A percentile compares a stretch with the other conserved stretches of the same genome.
phyloP scores from a whole-genome alignment of 2,888 invertebrate species.

The Heteromyza rotundicornis region DNA sequence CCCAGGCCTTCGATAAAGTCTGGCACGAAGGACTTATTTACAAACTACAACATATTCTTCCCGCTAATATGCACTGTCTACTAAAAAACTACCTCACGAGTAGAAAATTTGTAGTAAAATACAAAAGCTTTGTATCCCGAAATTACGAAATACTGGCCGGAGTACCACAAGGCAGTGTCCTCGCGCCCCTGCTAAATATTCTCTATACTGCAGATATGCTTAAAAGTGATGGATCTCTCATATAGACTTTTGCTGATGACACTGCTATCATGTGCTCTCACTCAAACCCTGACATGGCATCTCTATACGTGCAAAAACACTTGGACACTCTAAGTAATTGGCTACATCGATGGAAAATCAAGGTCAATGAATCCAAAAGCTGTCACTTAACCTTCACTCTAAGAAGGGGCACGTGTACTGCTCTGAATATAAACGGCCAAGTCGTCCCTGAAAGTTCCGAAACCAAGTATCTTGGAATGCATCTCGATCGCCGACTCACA shows the following conservation, averaged over 20 bases:
- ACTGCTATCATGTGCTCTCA: not conserved
- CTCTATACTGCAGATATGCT: not conserved
- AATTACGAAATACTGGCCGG: not conserved
- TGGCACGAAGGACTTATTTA: slow-evolving; percentile 1
- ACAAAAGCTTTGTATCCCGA: too few species aligned
- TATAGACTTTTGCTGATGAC: slow-evolving; percentile 1
- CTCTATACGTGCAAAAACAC: not conserved
- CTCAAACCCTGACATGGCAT: not conserved
- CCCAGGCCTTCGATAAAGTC: not conserved
- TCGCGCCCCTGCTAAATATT: not conserved
- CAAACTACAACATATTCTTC: not conserved
- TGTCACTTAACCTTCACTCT: slow-evolving; percentile 8
- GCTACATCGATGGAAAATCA: slow-evolving; percentile 3
- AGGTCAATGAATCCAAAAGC: not conserved
- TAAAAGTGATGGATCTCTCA: not conserved
- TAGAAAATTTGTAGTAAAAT: too few species aligned
- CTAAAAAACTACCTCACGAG: too few species aligned
- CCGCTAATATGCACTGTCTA: not conserved
- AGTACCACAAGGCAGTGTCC: slow-evolving; percentile 1
- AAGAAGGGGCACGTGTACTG: not conserved
- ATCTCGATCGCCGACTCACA: not conserved
- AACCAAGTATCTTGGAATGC: not conserved
- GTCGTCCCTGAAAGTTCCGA: not conserved
- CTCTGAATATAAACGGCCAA: not conserved
- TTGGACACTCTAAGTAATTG: not conserved